Evolutionary conservation across 2,113 vertebrate genomes (phyloP).

Genomic region (Echinops telfairi): DNA sequence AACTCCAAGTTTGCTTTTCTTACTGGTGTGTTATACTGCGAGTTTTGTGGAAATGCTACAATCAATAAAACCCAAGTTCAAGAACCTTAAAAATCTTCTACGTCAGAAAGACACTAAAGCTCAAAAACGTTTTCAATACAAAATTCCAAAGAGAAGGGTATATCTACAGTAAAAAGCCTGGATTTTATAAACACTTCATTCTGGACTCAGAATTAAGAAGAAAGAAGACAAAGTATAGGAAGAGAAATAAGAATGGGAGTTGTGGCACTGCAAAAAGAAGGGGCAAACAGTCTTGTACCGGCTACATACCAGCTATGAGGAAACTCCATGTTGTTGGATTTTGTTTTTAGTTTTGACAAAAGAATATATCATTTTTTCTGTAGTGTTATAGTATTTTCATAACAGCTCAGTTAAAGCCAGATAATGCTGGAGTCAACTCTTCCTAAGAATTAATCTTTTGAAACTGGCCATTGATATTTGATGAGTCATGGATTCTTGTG

Average conservation of each 20-base stretch:
- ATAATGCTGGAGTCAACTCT: slow-evolving; percentile 37
- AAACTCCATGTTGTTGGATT: not conserved
- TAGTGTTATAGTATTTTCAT: not conserved
- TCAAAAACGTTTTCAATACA: too few species aligned
- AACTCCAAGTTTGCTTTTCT: not conserved
- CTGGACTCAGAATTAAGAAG: not conserved
- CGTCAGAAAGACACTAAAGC: too few species aligned
- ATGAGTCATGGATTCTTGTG: slow-evolving; percentile 36
- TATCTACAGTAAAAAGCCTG: too few species aligned
- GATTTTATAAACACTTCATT: not conserved
- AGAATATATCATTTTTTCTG: not conserved
- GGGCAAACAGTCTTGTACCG: too few species aligned
- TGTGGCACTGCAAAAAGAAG: accelerated
- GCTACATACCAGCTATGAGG: accelerated
- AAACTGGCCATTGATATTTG: slow-evolving; percentile 51
- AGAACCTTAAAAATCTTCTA: not conserved
- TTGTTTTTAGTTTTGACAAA: not conserved
- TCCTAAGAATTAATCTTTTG: slow-evolving; percentile 36
- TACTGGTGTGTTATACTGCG: accelerated
- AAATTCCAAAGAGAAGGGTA: too few species aligned
- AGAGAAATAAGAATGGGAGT: too few species aligned
- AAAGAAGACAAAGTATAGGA: not conserved
- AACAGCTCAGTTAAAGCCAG: not conserved
- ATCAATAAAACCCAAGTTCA: not conserved
- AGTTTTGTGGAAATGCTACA: not conserved